Percentiles rank a stretch among this genome's conserved stretches.
These are phyloP conservation scores for Pristionchus mayeri DNA, from an alignment of 2,888 invertebrate species.

Conservation along the genomic window DNA sequence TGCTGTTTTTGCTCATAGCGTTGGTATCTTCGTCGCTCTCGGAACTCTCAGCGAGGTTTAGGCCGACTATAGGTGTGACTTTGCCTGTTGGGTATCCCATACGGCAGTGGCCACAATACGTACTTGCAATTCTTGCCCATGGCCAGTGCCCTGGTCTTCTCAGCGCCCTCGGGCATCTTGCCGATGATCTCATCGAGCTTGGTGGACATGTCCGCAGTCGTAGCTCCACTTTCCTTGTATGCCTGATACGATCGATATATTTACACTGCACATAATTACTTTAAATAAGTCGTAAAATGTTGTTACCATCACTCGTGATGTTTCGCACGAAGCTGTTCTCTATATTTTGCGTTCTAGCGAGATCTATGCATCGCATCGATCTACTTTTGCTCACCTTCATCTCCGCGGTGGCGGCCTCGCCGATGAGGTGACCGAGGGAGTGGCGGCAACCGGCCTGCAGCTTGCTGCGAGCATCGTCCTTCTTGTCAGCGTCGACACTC, in stretches of 20 bases:
- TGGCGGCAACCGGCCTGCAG: slow-evolving; percentile 65
- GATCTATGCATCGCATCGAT: background rate
- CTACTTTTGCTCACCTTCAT: slow-evolving; percentile 51
- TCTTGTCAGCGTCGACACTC: slow-evolving; percentile 6
- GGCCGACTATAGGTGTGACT: no score
- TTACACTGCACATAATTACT: no score
- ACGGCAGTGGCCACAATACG: background rate
- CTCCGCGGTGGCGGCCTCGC: slow-evolving; percentile 58
- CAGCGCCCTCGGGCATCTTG: background rate
- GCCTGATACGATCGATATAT: background rate
- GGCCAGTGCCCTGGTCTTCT: background rate
- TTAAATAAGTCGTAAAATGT: no score
- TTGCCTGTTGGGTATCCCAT: background rate
- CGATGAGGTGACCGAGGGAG: slow-evolving; percentile 57
- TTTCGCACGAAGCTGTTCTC: no score
- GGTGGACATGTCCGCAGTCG: slow-evolving; percentile 54
- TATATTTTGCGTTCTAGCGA: no score
- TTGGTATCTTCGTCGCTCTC: no score
- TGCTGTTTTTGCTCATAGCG: no score
- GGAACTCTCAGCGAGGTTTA: no score
- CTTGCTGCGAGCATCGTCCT: slow-evolving; percentile 63
- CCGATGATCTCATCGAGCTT: slow-evolving; percentile 35
- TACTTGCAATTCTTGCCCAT: slow-evolving; percentile 18
- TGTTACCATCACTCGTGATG: no score
- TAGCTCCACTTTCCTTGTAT: slow-evolving; percentile 56